Evolutionary conservation across 2,797 vertebrate genomes (phyloP), one percentile per base, ranked within the genome.

Genomic region (Scleropages formosus): DNA sequence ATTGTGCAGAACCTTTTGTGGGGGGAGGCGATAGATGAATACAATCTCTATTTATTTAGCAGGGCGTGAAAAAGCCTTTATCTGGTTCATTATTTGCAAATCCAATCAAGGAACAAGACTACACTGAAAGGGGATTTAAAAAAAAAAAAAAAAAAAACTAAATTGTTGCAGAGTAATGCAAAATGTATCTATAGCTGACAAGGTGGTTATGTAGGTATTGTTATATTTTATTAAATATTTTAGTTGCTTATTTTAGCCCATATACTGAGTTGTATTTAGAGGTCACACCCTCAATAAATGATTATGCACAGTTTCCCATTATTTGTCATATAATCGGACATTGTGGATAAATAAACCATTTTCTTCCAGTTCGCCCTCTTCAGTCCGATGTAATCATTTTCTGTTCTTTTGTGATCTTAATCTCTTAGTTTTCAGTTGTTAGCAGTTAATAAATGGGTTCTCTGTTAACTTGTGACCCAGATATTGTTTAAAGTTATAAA

Each of bases 41-140:
- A 73, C 60, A 75, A 65, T 73, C 58, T 75, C 27, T 68, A 73
- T 78, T 77, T 75, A 80, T 53, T 77, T 71, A 78, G 73, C 67
- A 75, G 47, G 79, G 12, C 31, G 65, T 72, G 77, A 53, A 72
- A 60, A 51, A 46, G 72, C 64, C 68, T 79, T 73, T 79, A 39
- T 76, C 62, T 27, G 20, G 53, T n/a, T 71, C 15, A 39, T 39
- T 80, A 72, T 75, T 80, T 62, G 67, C 75, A 67, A 53, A 72
- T 72, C 56, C 68, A 78, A 73, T 77, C 73, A 58, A 9, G 7
- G 31, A 6, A 39, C 31, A 58, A 58, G 53, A 18, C 18, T 13
- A 53, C 18, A 12, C 1, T 74, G 75, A 67, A 58, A 60, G 64
- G 72, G 65, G 65, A 47, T 74, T 62, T 31, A 47, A 53, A 65